Evolutionary conservation across 2,888 invertebrate species (phyloP).

Genomic region (Thecocarcelia acutangulata): DNA sequence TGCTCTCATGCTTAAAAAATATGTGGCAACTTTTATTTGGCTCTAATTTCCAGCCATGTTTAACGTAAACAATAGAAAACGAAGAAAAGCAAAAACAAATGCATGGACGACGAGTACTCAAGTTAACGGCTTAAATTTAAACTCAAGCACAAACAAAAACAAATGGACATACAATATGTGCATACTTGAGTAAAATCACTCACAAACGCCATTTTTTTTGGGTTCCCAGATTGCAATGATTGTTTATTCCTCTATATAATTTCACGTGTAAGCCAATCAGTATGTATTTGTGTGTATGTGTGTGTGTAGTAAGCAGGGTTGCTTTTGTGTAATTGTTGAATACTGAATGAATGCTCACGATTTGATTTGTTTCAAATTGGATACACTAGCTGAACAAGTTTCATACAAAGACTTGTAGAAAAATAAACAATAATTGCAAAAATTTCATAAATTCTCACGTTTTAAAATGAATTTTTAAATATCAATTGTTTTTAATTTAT

Average conservation of each 20-base stretch:
- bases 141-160: neutral
- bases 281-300: too few species aligned
- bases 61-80: slow-evolving; percentile 24
- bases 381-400: neutral
- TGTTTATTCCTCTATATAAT: neutral
- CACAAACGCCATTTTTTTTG: slow-evolving; percentile 3
- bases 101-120: neutral
- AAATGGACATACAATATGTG: neutral
- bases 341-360: slow-evolving; percentile 62
- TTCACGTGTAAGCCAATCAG: neutral
- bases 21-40: slow-evolving; percentile 38
- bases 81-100: slow-evolving; percentile 16
- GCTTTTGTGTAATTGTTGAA: slow-evolving; percentile 49
- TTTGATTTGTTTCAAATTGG: slow-evolving; percentile 33
- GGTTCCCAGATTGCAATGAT: too few species aligned
- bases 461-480: slow-evolving; percentile 65
- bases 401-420: slow-evolving; percentile 14
- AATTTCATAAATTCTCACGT: slow-evolving; percentile 66
- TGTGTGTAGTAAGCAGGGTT: neutral
- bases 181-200: slow-evolving; percentile 11
- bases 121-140: slow-evolving; percentile 31
- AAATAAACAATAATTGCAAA: slow-evolving; percentile 43
- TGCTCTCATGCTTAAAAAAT: neutral
- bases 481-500: slow-evolving; percentile 58
- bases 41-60: slow-evolving; percentile 15